A percentile compares a stretch with the other conserved stretches of the same genome.
Evolutionary conservation across 64 coral and sea anemone species (phyloP).

Genomic region (Stichodactyla helianthus): DNA sequence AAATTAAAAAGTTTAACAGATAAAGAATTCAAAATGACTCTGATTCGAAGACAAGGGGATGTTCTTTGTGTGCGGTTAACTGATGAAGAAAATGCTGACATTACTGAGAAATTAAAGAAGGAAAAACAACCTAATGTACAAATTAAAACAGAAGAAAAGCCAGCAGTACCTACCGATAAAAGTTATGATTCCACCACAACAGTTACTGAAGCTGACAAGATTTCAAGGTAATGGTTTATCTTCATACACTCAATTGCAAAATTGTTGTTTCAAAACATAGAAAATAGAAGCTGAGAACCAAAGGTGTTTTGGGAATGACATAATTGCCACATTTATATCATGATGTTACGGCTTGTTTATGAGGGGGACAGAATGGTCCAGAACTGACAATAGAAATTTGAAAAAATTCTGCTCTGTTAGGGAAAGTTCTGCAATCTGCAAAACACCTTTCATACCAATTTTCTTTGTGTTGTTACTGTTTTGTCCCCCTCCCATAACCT

Average conservation of each 20-base stretch:
- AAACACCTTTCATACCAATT: no score
- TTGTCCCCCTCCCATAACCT: no score
- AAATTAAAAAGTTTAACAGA: neutral
- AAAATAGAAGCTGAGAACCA: no score
- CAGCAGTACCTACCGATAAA: neutral
- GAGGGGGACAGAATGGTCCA: no score
- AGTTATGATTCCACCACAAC: neutral
- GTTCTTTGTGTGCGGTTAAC: conserved; percentile 43
- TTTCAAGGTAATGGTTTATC: neutral
- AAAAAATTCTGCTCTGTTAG: no score
- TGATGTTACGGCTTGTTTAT: no score
- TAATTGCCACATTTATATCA: no score
- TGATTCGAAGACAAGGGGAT: conserved; percentile 57
- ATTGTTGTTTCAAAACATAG: neutral
- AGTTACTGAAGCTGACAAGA: neutral
- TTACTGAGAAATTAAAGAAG: conserved; percentile 13
- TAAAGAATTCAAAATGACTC: conserved; percentile 33
- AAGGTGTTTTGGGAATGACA: no score
- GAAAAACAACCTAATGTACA: conserved; percentile 7
- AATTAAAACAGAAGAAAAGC: neutral
- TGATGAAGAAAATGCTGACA: conserved; percentile 26
- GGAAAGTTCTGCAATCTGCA: no score
- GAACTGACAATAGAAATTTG: no score
- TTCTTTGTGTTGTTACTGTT: no score
- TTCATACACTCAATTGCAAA: no score